These are phyloP conservation scores for Salmo trutta DNA, from an alignment of 2,797 vertebrate genomes.

Conservation along the genomic window DNA sequence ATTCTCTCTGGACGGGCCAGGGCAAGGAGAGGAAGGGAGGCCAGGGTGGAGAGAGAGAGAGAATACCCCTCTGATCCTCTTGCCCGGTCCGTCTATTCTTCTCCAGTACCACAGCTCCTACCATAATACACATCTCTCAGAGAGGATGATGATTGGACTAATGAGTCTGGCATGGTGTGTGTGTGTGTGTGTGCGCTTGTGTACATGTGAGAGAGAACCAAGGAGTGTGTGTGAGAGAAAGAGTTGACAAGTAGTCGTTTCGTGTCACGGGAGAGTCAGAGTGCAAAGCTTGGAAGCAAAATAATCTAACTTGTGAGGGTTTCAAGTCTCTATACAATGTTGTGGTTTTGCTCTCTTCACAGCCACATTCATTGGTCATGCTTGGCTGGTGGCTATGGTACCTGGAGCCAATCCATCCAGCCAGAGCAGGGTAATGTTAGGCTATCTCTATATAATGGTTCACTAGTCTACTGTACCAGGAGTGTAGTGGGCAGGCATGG, in stretches of 20 bases:
- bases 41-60: background rate
- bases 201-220: background rate
- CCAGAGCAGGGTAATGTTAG: no score
- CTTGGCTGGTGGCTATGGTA: no score
- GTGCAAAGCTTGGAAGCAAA: background rate
- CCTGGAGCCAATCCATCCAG: no score
- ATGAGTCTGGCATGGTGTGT: slow-evolving; percentile 28
- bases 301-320: background rate
- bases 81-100: background rate
- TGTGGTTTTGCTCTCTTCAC: background rate
- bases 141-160: background rate
- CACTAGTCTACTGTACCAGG: background rate
- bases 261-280: background rate
- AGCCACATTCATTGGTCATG: no score
- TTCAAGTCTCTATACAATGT: background rate
- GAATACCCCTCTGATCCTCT: background rate
- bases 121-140: background rate
- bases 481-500: background rate
- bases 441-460: no score
- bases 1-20: background rate
- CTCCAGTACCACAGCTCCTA: background rate
- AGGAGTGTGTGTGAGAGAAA: background rate
- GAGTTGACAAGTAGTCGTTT: background rate
- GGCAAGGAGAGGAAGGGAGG: background rate
- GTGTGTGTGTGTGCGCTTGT: slow-evolving; percentile 18